phyloP scores from a whole-genome alignment of 2,113 vertebrate species.

The Cinclus cinclus region DNA sequence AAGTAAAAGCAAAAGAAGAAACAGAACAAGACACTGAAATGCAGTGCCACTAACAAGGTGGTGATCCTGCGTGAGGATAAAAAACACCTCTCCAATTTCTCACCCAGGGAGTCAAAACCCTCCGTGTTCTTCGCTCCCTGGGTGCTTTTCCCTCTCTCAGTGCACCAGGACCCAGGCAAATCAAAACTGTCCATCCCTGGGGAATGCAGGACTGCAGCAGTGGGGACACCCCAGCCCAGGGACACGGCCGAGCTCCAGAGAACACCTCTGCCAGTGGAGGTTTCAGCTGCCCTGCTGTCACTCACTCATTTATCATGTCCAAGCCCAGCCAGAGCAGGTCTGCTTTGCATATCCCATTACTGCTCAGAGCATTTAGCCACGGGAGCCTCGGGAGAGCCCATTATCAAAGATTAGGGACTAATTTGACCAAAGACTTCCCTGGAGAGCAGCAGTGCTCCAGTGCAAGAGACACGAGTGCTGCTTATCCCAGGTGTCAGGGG shows the following conservation, averaged over 20 bases:
- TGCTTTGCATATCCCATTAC: conserved; percentile 8
- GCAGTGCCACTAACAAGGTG: too few relatives aligned
- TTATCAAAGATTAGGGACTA: conserved; percentile 29
- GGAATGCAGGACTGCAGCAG: neutral
- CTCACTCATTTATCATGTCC: neutral
- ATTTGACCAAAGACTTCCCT: conserved; percentile 21
- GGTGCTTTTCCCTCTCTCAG: neutral
- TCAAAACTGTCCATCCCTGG: neutral
- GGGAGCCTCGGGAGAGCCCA: neutral
- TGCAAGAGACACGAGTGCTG: neutral
- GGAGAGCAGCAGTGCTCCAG: neutral
- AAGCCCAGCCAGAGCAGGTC: neutral
- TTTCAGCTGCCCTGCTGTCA: neutral
- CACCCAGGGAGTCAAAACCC: neutral
- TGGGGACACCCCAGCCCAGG: neutral
- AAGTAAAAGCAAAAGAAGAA: too few relatives aligned
- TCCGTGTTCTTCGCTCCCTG: neutral
- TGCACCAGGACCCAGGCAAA: neutral
- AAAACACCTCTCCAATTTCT: neutral
- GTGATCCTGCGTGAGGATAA: too few relatives aligned
- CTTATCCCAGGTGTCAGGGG: neutral
- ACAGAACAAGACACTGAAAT: too few relatives aligned
- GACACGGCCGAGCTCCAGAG: neutral
- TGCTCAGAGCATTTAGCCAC: neutral
- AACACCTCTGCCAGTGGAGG: neutral